Evolutionary conservation across 1,140 invertebrate genomes (phyloP), one percentile per base, ranked within the genome.

Genomic region (Samia ricini): DNA sequence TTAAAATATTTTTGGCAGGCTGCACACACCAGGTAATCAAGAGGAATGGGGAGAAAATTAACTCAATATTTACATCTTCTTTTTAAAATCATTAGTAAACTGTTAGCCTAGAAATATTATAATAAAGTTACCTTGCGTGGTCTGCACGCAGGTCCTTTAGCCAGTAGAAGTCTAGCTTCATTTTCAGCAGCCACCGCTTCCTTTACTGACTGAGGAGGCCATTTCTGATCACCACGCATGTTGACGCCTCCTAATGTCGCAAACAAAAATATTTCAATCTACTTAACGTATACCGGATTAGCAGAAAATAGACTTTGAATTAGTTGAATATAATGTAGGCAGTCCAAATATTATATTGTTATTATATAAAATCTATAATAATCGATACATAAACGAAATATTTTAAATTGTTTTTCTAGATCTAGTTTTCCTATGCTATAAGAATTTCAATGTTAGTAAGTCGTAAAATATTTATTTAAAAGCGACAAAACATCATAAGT

Each of bases 151-250:
- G 95, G 95, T 20, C 95, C 95, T 83, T 93, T 94, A 18, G 94
- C 94, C 61, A 96, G 84, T 62, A 94, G 92, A 68, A 93, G 69
- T 64, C 93, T 91, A n/a, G 94, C 93, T 66, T 93, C 92, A 76
- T 96, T 95, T 78, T 96, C 95, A 12, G 93, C 94, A 56, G 92
- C 93, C 50, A 94, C 92, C 71, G 94, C 94, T 65, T 93, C 93
- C 80, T 94, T 95, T 64, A 95, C 94, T 49, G 92, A 91, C 76
- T 92, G 93, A 69, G 95, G 96, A 63, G 95, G 96, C 95, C 95
- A 96, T 89, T 96, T 96, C 83, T 94, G 90, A 79, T 96, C 96
- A 73, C 95, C 95, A 72, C 95, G 93, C 93, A 96, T 95, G 83
- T 94, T 95, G 85, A 93, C 92, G 77, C 95, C 95, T 90, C 94